phyloP scores from a whole-genome alignment of 2,113 vertebrate genomes.

The Cnemophilus loriae region DNA sequence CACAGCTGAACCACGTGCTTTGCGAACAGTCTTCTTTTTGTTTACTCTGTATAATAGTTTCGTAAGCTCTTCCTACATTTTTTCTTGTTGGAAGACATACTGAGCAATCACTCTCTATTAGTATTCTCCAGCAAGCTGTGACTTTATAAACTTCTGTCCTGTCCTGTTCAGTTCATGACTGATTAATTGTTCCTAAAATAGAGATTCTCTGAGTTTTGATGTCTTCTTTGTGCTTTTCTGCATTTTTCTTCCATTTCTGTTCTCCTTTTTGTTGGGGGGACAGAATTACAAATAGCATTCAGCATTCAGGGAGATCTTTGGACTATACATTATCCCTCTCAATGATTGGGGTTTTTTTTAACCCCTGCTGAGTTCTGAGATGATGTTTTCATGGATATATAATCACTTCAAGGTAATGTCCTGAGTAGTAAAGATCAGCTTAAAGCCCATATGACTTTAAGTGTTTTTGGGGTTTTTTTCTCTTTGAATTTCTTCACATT shows the following conservation, averaged over 20 bases:
- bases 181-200: not conserved
- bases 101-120: not conserved
- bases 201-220: not conserved
- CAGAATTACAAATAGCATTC: not conserved
- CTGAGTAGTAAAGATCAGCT: not conserved
- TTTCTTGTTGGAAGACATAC: not conserved
- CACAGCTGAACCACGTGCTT: not conserved
- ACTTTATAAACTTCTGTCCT: not conserved
- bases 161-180: not conserved
- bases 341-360: not conserved
- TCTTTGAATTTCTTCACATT: not conserved
- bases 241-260: not conserved
- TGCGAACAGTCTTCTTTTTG: not conserved
- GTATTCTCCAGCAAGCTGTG: not conserved
- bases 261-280: not conserved
- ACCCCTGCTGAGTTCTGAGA: not conserved
- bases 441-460: not conserved
- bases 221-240: not conserved
- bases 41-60: not conserved
- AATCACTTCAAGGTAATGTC: not conserved
- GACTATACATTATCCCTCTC: not conserved
- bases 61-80: not conserved
- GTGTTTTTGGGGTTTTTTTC: not conserved
- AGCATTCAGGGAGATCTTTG: not conserved
- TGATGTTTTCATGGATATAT: not conserved